Evolutionary conservation across 2,113 vertebrate genomes (phyloP), one percentile per base, ranked within the genome.

Genomic region (Syngnathus floridae): DNA sequence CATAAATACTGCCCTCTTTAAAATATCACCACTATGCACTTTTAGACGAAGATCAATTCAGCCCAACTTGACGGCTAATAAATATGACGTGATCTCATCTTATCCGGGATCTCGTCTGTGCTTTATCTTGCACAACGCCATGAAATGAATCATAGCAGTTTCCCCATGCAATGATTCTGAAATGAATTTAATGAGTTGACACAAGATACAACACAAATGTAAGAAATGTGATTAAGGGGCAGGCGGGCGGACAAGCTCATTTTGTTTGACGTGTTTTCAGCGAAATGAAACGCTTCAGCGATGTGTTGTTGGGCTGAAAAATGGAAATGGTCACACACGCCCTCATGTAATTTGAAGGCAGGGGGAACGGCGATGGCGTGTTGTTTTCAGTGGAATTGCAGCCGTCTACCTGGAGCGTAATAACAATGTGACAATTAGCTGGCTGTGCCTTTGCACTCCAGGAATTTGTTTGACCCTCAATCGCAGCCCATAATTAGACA

Each of bases 381-480:
- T 13, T 13, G 41, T 13, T 41, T 17, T 36, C 8, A 19, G 17
- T 4, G 14, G 12, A 41, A 43, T 43, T 61, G 19, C n/a, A 21
- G 37, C 57, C n/a, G 37, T 9, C 10, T 4, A 21, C 62, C 48
- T 64, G 65, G 56, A 55, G 40, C 74, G 69, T 4, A 69, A 71
- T 57, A 76, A 67, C 59, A 67, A 51, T 55, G 72, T 69, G 66
- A 74, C 77, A 82, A 87, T 84, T 76, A 77, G 76, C 74, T 66
- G 56, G 31, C 58, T 45, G 72, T 71, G 62, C 66, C 72, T 64
- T 83, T 81, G 78, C 79, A 71, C 82, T 40, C 41, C 13, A 43
- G 19, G 70, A 79, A 82, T 82, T 62, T 60, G 72, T 79, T 78
- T 84, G 82, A 86, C 75, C 84, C 86, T 77, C 81, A 84, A 82